phyloP scores from a whole-genome alignment of 2,888 invertebrate species.

The Callosobruchus maculatus region DNA sequence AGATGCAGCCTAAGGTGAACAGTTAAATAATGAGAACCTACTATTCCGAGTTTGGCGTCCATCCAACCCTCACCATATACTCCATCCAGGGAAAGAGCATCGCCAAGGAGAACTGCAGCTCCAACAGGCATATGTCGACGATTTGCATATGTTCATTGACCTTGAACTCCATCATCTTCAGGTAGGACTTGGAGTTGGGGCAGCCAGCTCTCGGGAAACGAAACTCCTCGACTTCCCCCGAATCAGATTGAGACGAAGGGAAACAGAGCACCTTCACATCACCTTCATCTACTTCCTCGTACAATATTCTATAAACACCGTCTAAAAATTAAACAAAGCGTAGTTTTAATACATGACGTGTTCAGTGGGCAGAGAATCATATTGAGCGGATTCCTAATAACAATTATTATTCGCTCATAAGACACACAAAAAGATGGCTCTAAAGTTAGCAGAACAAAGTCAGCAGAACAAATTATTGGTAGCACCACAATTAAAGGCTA shows the following conservation, averaged over 20 bases:
- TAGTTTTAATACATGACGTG: no score
- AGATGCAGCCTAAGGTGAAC: no score
- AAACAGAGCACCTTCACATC: slow-evolving; percentile 90
- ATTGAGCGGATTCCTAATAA: no score
- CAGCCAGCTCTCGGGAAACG: slow-evolving; percentile 87
- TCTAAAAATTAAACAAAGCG: slow-evolving; percentile 50
- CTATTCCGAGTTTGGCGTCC: slow-evolving; percentile 90
- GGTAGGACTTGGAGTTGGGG: slow-evolving; percentile 82
- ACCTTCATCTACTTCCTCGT: slow-evolving; percentile 84
- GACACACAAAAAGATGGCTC: no score
- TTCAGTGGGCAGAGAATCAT: neutral
- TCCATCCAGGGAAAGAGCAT: slow-evolving; percentile 90
- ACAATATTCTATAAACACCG: slow-evolving; percentile 75
- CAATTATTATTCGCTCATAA: no score
- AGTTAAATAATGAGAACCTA: slow-evolving; percentile 54
- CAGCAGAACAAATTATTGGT: no score
- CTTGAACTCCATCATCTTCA: slow-evolving; percentile 81
- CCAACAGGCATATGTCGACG: slow-evolving; percentile 70
- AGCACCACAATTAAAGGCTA: no score
- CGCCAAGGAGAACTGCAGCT: slow-evolving; percentile 71
- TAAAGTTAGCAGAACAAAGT: no score
- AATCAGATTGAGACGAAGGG: slow-evolving; percentile 75
- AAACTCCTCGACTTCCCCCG: slow-evolving; percentile 80
- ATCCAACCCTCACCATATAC: slow-evolving; percentile 91
- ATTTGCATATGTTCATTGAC: slow-evolving; percentile 65